Percentiles rank a stretch among this genome's conserved stretches.
phyloP scores from a whole-genome alignment of 2,888 invertebrate species.

The Halictus ligatus region DNA sequence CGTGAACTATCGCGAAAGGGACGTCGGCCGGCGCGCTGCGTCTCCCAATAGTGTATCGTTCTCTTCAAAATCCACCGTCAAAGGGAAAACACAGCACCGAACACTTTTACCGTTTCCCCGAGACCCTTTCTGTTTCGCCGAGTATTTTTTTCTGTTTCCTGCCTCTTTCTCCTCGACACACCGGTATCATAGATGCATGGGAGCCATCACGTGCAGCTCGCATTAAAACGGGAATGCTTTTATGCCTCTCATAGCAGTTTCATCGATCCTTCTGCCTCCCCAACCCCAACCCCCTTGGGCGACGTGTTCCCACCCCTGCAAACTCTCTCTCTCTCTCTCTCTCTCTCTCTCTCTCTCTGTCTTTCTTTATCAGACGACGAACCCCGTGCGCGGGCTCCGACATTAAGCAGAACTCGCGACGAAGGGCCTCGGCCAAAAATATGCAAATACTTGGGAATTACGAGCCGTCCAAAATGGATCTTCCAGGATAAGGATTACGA shows the following conservation, averaged over 20 bases:
- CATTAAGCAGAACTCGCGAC: slow-evolving; percentile 35
- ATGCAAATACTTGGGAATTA: slow-evolving; percentile 56
- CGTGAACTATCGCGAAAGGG: slow-evolving; percentile 12
- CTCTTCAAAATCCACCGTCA: slow-evolving; percentile 17
- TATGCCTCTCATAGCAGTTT: slow-evolving; percentile 73
- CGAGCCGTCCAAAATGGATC: slow-evolving; percentile 37
- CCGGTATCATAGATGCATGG: slow-evolving; percentile 52
- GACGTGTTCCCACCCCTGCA: not conserved
- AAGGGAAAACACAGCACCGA: slow-evolving; percentile 21
- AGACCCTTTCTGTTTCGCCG: slow-evolving; percentile 16
- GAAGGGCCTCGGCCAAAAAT: slow-evolving; percentile 37
- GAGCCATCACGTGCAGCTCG: slow-evolving; percentile 69
- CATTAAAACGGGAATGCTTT: slow-evolving; percentile 77
- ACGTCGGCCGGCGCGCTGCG: not conserved
- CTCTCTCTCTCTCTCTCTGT: not conserved
- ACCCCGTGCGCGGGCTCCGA: slow-evolving; percentile 12
- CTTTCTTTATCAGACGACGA: slow-evolving; percentile 32
- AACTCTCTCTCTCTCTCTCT: not conserved
- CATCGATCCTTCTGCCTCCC: slow-evolving; percentile 64
- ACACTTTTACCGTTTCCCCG: slow-evolving; percentile 17
- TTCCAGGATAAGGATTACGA: slow-evolving; percentile 30
- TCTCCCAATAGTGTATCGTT: slow-evolving; percentile 14
- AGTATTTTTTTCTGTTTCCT: not conserved
- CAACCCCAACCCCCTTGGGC: not conserved
- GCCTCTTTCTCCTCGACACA: not conserved